phyloP scores from a whole-genome alignment of 1,140 invertebrate species.

The Drosophila prosaltans region DNA sequence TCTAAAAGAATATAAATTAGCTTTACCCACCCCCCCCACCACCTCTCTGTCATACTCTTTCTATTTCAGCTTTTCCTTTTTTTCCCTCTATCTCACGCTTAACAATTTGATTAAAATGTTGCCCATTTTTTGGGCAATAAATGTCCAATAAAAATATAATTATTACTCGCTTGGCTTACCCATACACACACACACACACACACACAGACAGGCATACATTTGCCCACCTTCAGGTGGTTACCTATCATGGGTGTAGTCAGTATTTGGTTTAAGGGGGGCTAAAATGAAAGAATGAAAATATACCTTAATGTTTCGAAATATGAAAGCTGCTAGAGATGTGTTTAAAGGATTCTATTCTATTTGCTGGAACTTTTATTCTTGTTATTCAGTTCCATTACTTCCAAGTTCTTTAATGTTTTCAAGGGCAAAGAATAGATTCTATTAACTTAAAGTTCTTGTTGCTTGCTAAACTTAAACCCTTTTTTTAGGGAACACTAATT shows the following conservation, averaged over 20 bases:
- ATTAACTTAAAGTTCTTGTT: no score
- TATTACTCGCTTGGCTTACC: conserved; percentile 66
- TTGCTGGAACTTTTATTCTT: no score
- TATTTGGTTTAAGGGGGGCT: background rate
- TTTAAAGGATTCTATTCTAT: no score
- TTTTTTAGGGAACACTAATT: no score
- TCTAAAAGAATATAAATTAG: conserved; percentile 55
- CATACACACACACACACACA: conserved; percentile 38
- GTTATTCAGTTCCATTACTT: no score
- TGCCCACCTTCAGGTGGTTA: conserved; percentile 11
- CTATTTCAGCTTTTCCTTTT: background rate
- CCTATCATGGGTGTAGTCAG: background rate
- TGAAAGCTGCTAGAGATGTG: no score
- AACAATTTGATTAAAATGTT: conserved; percentile 79
- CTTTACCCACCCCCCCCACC: conserved; percentile 4
- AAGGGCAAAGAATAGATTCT: no score
- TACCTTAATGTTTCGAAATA: no score
- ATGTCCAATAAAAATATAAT: conserved; percentile 83
- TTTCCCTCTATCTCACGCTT: background rate
- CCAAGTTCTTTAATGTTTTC: no score
- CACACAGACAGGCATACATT: conserved; percentile 39
- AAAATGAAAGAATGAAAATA: background rate
- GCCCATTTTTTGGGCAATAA: conserved; percentile 66
- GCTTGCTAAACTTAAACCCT: no score
- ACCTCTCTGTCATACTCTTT: background rate